A percentile compares a stretch with the other conserved stretches of the same genome.
These are phyloP conservation scores for Callorhinus ursinus DNA, from an alignment of 2,113 vertebrate species.

Conservation along the genomic window DNA sequence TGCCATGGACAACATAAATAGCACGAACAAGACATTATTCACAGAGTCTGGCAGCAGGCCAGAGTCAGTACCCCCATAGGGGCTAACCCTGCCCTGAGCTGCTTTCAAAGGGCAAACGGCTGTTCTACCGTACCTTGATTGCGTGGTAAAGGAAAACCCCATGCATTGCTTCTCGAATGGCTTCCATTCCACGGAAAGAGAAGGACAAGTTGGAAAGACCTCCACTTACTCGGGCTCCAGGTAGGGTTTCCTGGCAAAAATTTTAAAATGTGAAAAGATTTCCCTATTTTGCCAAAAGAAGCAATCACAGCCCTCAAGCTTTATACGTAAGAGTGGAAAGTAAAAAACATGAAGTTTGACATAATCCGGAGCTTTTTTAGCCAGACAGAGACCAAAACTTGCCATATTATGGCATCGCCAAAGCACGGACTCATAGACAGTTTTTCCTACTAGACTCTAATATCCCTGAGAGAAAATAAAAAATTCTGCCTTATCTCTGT, in stretches of 20 bases:
- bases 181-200: conserved; percentile 98
- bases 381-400: neutral
- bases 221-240: conserved; percentile 94
- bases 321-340: neutral
- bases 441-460: neutral
- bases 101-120: neutral
- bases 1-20: neutral
- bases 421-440: neutral
- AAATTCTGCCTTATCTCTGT: neutral
- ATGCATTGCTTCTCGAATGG: conserved; percentile 97
- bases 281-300: neutral
- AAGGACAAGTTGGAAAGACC: conserved; percentile 99
- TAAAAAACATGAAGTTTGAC: neutral
- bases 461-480: neutral
- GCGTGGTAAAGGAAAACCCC: conserved; percentile 97
- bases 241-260: conserved; percentile 90
- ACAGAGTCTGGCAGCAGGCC: neutral
- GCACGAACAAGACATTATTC: neutral
- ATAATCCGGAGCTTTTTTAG: neutral
- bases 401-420: neutral
- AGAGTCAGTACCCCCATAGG: too few relatives aligned
- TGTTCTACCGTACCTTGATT: conserved; percentile 86
- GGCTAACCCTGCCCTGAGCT: neutral
- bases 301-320: neutral
- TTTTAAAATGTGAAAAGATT: neutral